Percentiles rank a stretch among this genome's conserved stretches.
These are phyloP conservation scores for Machimus rusticus DNA, from an alignment of 2,888 invertebrate species.

Conservation along the genomic window DNA sequence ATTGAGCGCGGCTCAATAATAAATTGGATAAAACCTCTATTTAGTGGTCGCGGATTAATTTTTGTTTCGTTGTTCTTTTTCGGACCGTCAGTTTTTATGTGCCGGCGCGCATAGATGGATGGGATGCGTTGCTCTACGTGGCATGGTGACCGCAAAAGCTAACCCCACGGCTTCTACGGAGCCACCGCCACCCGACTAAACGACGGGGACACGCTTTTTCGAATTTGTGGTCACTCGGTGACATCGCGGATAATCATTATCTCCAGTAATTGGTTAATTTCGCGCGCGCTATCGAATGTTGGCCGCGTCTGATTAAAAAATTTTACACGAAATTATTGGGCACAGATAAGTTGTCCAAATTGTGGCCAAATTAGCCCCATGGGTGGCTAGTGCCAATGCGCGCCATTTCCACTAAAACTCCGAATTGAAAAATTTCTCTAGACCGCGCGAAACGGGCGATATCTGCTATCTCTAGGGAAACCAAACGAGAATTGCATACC, in stretches of 20 bases:
- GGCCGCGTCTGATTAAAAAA: constrained; percentile 7
- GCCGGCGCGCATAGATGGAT: neutral
- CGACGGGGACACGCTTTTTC: constrained; percentile 12
- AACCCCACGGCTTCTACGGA: neutral
- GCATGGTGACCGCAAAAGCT: neutral
- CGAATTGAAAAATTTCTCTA: neutral
- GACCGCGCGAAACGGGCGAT: neutral
- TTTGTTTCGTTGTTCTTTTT: constrained; percentile 2
- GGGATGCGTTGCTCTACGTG: neutral
- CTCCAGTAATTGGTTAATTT: constrained; percentile 20
- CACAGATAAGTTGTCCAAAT: neutral
- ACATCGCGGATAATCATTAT: constrained; percentile 28
- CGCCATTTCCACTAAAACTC: neutral
- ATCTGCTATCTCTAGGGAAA: neutral
- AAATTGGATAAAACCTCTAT: constrained; percentile 41
- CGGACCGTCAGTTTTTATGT: neutral
- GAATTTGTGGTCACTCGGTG: constrained; percentile 20
- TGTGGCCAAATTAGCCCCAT: neutral
- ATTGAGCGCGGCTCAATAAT: neutral
- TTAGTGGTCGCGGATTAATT: constrained; percentile 38
- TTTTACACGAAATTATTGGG: constrained; percentile 2
- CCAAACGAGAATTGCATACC: neutral
- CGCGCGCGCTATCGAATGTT: neutral
- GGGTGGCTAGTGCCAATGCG: neutral
- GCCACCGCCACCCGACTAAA: neutral